Evolutionary conservation across 2,888 invertebrate genomes (phyloP).

Genomic region (Alentia gelatinosa): DNA sequence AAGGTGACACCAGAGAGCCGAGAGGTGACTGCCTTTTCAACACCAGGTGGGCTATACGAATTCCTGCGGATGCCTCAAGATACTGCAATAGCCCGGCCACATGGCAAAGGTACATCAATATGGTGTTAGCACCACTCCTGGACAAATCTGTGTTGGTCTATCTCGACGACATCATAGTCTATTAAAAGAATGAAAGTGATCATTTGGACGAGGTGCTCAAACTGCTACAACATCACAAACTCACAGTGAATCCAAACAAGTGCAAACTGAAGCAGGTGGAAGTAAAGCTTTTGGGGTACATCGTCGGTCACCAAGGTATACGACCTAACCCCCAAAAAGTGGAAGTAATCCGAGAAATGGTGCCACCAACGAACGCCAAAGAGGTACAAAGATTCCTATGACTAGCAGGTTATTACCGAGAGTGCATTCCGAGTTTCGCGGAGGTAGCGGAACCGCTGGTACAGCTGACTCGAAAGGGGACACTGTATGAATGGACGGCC

Average conservation of each 20-base stretch:
- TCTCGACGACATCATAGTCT: constrained; percentile 58
- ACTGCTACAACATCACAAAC: background rate
- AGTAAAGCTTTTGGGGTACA: constrained; percentile 62
- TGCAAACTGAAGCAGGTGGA: background rate
- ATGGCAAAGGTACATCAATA: constrained; percentile 60
- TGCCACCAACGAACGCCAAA: background rate
- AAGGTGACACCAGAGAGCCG: constrained; percentile 48
- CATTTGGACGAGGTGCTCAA: constrained; percentile 44
- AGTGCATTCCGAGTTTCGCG: constrained; percentile 47
- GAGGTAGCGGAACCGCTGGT: constrained; percentile 44
- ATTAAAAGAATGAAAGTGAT: background rate
- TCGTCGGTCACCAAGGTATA: constrained; percentile 59
- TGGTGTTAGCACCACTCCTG: background rate
- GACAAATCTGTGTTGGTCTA: constrained; percentile 49
- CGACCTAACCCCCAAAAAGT: constrained; percentile 59
- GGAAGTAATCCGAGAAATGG: constrained; percentile 32
- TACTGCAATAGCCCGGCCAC: constrained; percentile 52
- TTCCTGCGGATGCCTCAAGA: constrained; percentile 59
- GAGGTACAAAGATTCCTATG: constrained; percentile 56
- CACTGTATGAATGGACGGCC: constrained; percentile 30
- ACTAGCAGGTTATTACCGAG: constrained; percentile 57
- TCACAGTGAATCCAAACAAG: background rate
- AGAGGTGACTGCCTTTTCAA: constrained; percentile 61
- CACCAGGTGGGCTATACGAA: constrained; percentile 61
- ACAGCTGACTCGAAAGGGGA: constrained; percentile 23